phyloP scores from a whole-genome alignment of 2,888 invertebrate genomes.

The Villa cingulata region DNA sequence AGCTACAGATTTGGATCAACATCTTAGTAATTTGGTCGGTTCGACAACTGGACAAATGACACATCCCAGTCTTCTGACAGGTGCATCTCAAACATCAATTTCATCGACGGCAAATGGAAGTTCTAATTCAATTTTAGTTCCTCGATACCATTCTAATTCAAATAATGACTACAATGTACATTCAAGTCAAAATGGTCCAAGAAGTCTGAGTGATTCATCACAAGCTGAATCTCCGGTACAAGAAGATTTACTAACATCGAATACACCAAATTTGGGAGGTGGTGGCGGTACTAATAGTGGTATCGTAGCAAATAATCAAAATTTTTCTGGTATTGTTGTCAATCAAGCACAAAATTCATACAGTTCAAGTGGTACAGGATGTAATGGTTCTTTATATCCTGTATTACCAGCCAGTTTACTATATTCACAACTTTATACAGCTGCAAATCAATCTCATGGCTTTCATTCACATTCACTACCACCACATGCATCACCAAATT shows the following conservation, averaged over 20 bases:
- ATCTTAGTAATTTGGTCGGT: slow-evolving; percentile 50
- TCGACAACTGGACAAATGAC: slow-evolving; percentile 39
- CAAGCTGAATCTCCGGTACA: slow-evolving; percentile 73
- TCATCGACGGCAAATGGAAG: slow-evolving; percentile 31
- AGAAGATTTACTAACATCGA: slow-evolving; percentile 56
- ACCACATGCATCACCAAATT: slow-evolving; percentile 46
- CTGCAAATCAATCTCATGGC: slow-evolving; percentile 60
- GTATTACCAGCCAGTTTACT: slow-evolving; percentile 69
- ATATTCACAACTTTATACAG: slow-evolving; percentile 72
- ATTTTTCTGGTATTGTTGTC: slow-evolving; percentile 38
- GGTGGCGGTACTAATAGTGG: slow-evolving; percentile 18
- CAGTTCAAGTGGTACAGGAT: slow-evolving; percentile 41
- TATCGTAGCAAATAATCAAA: slow-evolving; percentile 29
- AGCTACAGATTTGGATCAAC: slow-evolving; percentile 59
- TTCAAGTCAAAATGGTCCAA: slow-evolving; percentile 48
- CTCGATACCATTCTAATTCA: slow-evolving; percentile 46
- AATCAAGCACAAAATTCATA: slow-evolving; percentile 43
- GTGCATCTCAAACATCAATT: slow-evolving; percentile 37
- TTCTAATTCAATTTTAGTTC: slow-evolving; percentile 43
- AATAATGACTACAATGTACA: slow-evolving; percentile 48
- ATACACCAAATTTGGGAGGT: slow-evolving; percentile 43
- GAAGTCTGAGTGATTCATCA: slow-evolving; percentile 70
- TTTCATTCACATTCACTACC: slow-evolving; percentile 56
- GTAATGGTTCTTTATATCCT: slow-evolving; percentile 60
- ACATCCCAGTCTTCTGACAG: slow-evolving; percentile 36